phyloP scores from a whole-genome alignment of 2,888 invertebrate genomes.

The Bedellia somnulentella region DNA sequence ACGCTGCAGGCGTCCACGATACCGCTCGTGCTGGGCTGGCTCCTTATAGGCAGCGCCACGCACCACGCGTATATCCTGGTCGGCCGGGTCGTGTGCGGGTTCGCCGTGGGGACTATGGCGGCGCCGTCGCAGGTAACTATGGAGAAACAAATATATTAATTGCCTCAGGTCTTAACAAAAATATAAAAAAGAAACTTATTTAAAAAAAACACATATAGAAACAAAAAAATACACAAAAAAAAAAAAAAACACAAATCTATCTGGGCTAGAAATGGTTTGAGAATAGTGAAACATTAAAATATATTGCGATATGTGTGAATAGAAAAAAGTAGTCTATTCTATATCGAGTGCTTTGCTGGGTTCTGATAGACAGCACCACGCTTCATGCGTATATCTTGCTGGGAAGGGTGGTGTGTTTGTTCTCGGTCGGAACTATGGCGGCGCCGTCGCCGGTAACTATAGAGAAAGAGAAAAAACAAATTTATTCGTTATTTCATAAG shows the following conservation, averaged over 20 bases:
- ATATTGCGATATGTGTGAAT: no score
- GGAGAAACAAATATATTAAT: neutral
- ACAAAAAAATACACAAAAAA: no score
- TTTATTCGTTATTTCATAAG: no score
- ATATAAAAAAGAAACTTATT: no score
- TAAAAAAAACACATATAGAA: no score
- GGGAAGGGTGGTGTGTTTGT: conserved; percentile 70
- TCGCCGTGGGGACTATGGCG: conserved; percentile 72
- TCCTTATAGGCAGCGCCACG: conserved; percentile 60
- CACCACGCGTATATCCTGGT: conserved; percentile 62
- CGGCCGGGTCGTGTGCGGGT: conserved; percentile 70
- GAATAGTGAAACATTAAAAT: no score
- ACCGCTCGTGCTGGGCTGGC: conserved; percentile 71
- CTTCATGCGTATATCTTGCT: conserved; percentile 62
- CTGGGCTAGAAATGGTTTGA: no score
- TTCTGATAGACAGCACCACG: conserved; percentile 60
- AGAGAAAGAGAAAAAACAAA: no score
- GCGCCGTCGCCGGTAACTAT: conserved; percentile 77
- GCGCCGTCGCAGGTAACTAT: conserved; percentile 70
- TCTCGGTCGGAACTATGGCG: conserved; percentile 72
- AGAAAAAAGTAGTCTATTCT: no score
- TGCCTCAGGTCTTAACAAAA: neutral
- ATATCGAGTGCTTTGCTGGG: conserved; percentile 73
- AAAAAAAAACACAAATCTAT: no score
- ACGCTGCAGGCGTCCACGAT: conserved; percentile 66